A percentile compares a stretch with the other conserved stretches of the same genome.
Evolutionary conservation across 2,797 vertebrate species (phyloP).

Genomic region (Xenopus petersii): DNA sequence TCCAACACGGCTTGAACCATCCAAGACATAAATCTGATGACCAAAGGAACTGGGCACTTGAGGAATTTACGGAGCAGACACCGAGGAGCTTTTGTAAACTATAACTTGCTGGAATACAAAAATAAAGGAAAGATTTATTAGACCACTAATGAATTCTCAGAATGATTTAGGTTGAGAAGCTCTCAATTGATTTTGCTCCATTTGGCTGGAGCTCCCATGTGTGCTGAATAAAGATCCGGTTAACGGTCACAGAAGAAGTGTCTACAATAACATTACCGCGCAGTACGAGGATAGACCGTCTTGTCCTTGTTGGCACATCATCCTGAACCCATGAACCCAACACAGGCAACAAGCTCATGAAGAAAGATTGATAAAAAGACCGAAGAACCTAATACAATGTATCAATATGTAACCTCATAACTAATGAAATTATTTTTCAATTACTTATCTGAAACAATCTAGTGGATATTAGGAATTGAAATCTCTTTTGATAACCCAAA

Average conservation of each 20-base stretch:
- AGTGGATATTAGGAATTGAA: conserved; percentile 65
- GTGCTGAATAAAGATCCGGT: conserved; percentile 9
- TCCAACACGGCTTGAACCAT: no score
- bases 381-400: conserved; percentile 59
- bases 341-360: conserved; percentile 36
- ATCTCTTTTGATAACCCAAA: conserved; percentile 64
- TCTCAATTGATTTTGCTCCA: conserved; percentile 40
- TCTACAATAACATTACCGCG: conserved; percentile 27
- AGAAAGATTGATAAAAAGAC: conserved; percentile 59
- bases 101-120: neutral
- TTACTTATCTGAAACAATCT: conserved; percentile 69
- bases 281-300: conserved; percentile 27
- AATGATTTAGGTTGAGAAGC: conserved; percentile 27
- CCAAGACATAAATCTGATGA: no score
- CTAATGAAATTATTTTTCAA: conserved; percentile 65
- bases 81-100: neutral
- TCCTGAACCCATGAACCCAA: conserved; percentile 27
- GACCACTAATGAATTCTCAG: conserved; percentile 34
- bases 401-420: conserved; percentile 64
- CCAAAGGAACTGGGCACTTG: neutral
- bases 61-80: neutral
- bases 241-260: conserved; percentile 17
- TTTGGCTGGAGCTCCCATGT: conserved; percentile 16
- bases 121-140: conserved; percentile 15
- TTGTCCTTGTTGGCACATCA: conserved; percentile 36